Evolutionary conservation across 2,888 invertebrate species (phyloP), one percentile per base, ranked within the genome.

Genomic region (Drosophila meridionalis): DNA sequence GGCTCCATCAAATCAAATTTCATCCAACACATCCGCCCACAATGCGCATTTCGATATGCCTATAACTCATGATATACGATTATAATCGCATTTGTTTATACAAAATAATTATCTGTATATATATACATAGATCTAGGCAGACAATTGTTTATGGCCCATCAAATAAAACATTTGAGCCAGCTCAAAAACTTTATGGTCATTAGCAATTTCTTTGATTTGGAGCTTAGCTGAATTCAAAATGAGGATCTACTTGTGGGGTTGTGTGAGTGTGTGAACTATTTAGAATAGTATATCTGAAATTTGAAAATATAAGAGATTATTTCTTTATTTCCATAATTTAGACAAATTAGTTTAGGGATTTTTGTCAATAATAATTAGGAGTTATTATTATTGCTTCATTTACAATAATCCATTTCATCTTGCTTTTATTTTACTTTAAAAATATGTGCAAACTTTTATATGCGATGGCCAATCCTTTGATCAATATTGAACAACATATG

Each of bases 1-100:
- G 65, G 68, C 80, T 66, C 48, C 65, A 69, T 73, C 80, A 80
- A 83, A 86, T 84, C 83, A 81, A 78, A 78, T 78, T 80, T 78
- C 78, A 78, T 69, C n/a, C 76, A 65, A 76, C 70, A 77, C 79
- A 76, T 74, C 79, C 76, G 77, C 78, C 69, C 63, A 77, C 76
- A 65, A 48, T 28, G 56, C 8, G 43, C 58, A 58, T 34, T 58
- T 53, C 65, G 57, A 53, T 57, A 77, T 77, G 64, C 40, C 52
- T 48, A 66, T 67, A 68, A 52, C 67, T 71, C 55, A 53, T 80
- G 38, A 58, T 58, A 75, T 59, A 12, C 57, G 30, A 68, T 56
- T 77, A 50, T 73, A 45, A 65, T 52, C 48, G 43, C 45, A 47
- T 55, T 40, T 79, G 47, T 69, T 36, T 74, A 45, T 43, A 42